These are phyloP conservation scores for Athalia circularis DNA, from an alignment of 2,888 invertebrate genomes.

Conservation along the genomic window DNA sequence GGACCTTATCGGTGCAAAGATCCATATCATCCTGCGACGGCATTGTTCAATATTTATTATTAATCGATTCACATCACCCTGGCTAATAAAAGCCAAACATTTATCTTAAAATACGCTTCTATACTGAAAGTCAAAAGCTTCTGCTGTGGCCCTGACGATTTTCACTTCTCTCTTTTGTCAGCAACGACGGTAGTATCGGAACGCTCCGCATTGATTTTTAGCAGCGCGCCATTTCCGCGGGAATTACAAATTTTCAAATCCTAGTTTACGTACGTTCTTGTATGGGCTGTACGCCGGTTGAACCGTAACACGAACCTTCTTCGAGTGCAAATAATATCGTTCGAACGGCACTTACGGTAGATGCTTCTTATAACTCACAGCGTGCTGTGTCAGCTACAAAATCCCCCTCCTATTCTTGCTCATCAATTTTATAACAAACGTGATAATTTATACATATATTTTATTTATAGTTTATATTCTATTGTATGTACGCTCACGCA, in stretches of 20 bases:
- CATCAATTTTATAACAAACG: not conserved
- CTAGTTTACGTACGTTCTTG: not conserved
- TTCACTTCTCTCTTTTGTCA: slow-evolving; percentile 59
- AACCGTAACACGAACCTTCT: not conserved
- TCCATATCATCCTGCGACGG: slow-evolving; percentile 69
- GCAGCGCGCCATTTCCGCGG: slow-evolving; percentile 62
- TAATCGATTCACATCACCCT: slow-evolving; percentile 59
- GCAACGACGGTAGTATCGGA: slow-evolving; percentile 37
- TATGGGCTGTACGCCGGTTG: not conserved
- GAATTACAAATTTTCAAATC: slow-evolving; percentile 47
- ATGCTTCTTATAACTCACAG: slow-evolving; percentile 6
- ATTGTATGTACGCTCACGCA: not conserved
- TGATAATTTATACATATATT: slow-evolving; percentile 3
- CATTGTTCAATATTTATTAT: slow-evolving; percentile 54
- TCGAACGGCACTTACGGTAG: not conserved
- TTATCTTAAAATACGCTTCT: not conserved
- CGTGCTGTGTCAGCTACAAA: not conserved
- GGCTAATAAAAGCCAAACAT: too few species aligned
- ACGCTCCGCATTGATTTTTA: slow-evolving; percentile 68
- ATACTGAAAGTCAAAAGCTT: not conserved
- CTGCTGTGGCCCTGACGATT: slow-evolving; percentile 51
- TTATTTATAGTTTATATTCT: not conserved
- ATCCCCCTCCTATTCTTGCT: not conserved
- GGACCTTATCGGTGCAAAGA: slow-evolving; percentile 71
- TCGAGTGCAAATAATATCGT: not conserved